Conservation (phyloP, 2,888 invertebrate genomes). For the Clitarchus hookeri region DNA sequence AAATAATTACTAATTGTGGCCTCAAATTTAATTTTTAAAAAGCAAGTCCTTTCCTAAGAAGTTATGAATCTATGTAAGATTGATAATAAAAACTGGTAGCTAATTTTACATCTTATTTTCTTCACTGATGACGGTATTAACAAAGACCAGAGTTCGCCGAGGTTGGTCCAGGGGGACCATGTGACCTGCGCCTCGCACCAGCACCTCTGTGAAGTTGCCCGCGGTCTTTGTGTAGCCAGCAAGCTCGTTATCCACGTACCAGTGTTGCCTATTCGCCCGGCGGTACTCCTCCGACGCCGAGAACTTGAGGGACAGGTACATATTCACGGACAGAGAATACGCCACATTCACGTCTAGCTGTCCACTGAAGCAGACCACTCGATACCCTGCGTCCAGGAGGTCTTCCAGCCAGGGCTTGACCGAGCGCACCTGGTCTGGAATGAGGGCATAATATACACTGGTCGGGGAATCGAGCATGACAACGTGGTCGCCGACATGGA, state of each 20-base stretch:
- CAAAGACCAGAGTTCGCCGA: conserved; percentile 45
- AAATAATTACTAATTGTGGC: too few relatives aligned
- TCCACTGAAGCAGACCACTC: conserved; percentile 51
- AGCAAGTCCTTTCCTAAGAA: too few relatives aligned
- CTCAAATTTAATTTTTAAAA: too few relatives aligned
- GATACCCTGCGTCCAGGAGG: conserved; percentile 55
- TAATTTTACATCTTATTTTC: neutral
- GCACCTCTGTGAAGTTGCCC: conserved; percentile 49
- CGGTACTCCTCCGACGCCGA: conserved; percentile 50
- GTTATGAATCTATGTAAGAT: too few relatives aligned
- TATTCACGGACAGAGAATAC: conserved; percentile 55
- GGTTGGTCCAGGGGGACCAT: conserved; percentile 54
- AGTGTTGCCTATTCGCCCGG: conserved; percentile 49
- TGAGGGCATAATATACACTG: conserved; percentile 58
- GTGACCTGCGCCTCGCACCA: conserved; percentile 54
- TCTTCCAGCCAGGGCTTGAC: conserved; percentile 62
- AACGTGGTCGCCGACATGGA: neutral
- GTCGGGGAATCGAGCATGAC: neutral
- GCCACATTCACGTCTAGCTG: conserved; percentile 68
- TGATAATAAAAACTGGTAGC: too few relatives aligned
- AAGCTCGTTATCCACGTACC: conserved; percentile 51
- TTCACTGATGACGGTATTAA: neutral
- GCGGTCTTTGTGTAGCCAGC: conserved; percentile 51
- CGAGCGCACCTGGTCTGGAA: conserved; percentile 62
- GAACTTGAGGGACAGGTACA: conserved; percentile 54